phyloP scores from a whole-genome alignment of 2,113 vertebrate species.

The Steatornis caripensis region DNA sequence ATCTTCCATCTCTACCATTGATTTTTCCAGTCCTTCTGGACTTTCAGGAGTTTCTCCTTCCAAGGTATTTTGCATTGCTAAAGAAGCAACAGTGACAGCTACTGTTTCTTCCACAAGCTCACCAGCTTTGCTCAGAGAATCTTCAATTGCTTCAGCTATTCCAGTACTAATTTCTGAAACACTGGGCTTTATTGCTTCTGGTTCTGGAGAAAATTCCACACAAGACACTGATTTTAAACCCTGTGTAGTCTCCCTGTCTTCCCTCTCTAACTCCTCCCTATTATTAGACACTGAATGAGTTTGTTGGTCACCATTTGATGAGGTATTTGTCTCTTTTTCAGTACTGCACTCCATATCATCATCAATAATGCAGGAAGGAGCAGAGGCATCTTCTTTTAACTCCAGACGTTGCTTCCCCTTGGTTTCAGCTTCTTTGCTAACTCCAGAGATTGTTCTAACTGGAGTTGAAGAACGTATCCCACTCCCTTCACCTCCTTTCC shows the following conservation, averaged over 20 bases:
- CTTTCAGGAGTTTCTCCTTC: constrained; percentile 59
- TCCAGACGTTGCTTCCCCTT: constrained; percentile 28
- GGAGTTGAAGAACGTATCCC: constrained; percentile 12
- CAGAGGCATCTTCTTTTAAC: constrained; percentile 21
- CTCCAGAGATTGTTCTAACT: constrained; percentile 77
- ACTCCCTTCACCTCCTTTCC: constrained; percentile 67
- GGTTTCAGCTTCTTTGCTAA: constrained; percentile 66
- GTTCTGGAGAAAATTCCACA: neutral
- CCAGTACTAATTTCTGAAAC: constrained; percentile 49
- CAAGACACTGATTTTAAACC: neutral
- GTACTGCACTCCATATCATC: constrained; percentile 26
- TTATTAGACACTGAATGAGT: neutral
- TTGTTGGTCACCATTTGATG: constrained; percentile 35
- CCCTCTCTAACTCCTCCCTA: constrained; percentile 17
- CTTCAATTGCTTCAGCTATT: constrained; percentile 47
- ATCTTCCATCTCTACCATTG: constrained; percentile 48
- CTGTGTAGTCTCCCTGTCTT: neutral
- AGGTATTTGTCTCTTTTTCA: constrained; percentile 66
- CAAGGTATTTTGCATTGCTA: neutral
- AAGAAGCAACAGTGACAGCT: constrained; percentile 47
- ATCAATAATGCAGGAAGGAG: neutral
- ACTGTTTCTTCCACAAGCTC: constrained; percentile 45
- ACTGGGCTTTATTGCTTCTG: neutral
- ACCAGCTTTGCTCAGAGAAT: constrained; percentile 28
- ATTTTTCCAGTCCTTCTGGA: constrained; percentile 50